Evolutionary conservation across 2,797 vertebrate genomes (phyloP).

Genomic region (Pseudomugil gertrudae): DNA sequence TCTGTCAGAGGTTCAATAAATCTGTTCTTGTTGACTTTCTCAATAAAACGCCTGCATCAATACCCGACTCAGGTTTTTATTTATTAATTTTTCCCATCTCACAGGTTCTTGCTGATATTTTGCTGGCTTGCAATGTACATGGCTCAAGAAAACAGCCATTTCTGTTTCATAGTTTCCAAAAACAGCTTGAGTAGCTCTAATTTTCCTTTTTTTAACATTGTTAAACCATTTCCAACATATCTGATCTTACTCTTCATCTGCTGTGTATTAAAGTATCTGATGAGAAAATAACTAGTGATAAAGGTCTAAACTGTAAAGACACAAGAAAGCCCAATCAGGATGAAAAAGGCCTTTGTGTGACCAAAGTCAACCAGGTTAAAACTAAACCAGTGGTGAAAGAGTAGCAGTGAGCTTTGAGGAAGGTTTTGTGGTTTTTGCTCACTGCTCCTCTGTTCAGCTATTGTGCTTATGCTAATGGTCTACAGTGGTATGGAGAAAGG

Average conservation of each 20-base stretch:
- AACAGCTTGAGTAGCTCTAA: conserved; percentile 1
- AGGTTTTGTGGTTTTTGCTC: conserved; percentile 45
- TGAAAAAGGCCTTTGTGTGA: not conserved
- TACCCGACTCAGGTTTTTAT: not conserved
- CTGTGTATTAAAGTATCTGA: conserved; percentile 4
- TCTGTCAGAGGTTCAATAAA: conserved; percentile 8
- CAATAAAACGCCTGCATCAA: conserved; percentile 61
- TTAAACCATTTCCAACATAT: not conserved
- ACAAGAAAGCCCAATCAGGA: not conserved
- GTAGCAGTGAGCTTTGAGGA: conserved; percentile 29
- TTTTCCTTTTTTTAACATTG: not conserved
- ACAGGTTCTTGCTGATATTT: not conserved
- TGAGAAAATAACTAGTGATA: conserved; percentile 1
- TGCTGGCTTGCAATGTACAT: not conserved
- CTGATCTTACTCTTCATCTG: conserved; percentile 20
- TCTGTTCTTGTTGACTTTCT: conserved; percentile 40
- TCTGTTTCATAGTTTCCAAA: conserved; percentile 1
- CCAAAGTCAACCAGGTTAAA: conserved; percentile 24
- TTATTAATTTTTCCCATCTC: not conserved
- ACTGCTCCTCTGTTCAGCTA: conserved; percentile 41
- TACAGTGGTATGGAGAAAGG: conserved; percentile 37
- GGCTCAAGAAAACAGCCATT: not conserved
- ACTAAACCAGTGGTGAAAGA: conserved; percentile 26
- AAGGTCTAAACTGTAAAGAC: not conserved
- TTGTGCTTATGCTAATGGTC: conserved; percentile 75